phyloP scores from a whole-genome alignment of 2,797 vertebrate genomes.

The Cryptoprocta ferox region DNA sequence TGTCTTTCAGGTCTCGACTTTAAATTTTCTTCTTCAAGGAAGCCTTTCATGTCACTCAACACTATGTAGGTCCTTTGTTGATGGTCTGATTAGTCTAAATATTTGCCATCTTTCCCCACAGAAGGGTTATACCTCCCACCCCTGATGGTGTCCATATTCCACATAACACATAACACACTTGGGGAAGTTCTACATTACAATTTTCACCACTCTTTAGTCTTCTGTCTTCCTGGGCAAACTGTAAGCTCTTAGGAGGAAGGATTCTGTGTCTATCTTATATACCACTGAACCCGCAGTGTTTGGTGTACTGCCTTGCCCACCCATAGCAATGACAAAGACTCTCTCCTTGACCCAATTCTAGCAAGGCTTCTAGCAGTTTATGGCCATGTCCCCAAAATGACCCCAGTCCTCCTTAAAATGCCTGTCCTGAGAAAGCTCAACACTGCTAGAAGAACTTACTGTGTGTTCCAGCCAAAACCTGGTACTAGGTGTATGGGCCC shows the following conservation, averaged over 20 bases:
- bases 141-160: background rate
- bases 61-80: background rate
- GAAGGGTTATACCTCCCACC: background rate
- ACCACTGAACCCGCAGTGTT: background rate
- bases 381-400: background rate
- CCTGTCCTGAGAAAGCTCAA: background rate
- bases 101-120: background rate
- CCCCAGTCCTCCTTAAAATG: background rate
- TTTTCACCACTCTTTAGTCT: background rate
- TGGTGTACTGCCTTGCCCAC: background rate
- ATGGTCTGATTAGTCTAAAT: background rate
- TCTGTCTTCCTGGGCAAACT: background rate
- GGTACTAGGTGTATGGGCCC: background rate
- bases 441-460: background rate
- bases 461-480: background rate
- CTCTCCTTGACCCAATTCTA: background rate
- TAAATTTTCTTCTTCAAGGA: constrained; percentile 4
- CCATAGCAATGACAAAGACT: background rate
- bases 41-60: background rate
- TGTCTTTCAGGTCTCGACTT: background rate
- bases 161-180: background rate
- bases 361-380: background rate
- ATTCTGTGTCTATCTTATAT: background rate
- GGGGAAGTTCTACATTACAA: background rate
- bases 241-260: background rate